Evolutionary conservation across 2,888 invertebrate genomes (phyloP).

Genomic region (Polymixis lichenea): DNA sequence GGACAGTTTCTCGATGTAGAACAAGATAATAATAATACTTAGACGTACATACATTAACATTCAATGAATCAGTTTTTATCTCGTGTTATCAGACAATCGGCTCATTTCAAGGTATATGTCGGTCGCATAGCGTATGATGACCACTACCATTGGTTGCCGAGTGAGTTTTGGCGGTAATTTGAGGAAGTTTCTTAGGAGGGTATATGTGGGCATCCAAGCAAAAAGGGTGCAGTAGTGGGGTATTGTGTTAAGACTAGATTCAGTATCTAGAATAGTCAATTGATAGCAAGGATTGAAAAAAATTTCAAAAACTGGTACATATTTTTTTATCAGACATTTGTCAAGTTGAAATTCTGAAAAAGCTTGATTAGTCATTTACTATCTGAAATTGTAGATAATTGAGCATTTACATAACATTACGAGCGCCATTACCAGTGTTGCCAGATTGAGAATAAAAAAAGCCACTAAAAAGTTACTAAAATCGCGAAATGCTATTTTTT

Average conservation of each 20-base stretch:
- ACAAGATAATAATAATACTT: slow-evolving; percentile 57
- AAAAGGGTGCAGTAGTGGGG: too few species aligned
- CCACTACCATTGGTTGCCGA: slow-evolving; percentile 49
- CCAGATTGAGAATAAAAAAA: slow-evolving; percentile 72
- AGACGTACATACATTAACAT: slow-evolving; percentile 64
- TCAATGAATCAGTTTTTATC: slow-evolving; percentile 69
- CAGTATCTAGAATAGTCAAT: too few species aligned
- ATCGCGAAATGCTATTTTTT: too few species aligned
- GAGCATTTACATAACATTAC: slow-evolving; percentile 68
- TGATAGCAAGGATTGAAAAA: too few species aligned
- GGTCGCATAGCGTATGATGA: slow-evolving; percentile 65
- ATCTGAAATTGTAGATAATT: too few species aligned
- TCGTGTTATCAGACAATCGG: slow-evolving; percentile 70
- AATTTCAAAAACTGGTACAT: too few species aligned
- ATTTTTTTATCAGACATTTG: too few species aligned
- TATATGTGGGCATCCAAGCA: too few species aligned
- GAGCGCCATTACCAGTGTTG: slow-evolving; percentile 78
- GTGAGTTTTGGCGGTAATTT: not conserved
- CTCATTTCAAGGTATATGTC: slow-evolving; percentile 72
- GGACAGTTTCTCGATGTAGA: slow-evolving; percentile 30
- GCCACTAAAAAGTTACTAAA: slow-evolving; percentile 69
- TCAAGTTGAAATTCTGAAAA: too few species aligned
- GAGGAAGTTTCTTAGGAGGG: not conserved
- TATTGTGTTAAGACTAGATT: too few species aligned
- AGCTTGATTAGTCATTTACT: too few species aligned